Percentiles rank a stretch among this genome's conserved stretches.
Conservation (phyloP, 2,797 vertebrate genomes). For the Mormyrops attenuatus region DNA sequence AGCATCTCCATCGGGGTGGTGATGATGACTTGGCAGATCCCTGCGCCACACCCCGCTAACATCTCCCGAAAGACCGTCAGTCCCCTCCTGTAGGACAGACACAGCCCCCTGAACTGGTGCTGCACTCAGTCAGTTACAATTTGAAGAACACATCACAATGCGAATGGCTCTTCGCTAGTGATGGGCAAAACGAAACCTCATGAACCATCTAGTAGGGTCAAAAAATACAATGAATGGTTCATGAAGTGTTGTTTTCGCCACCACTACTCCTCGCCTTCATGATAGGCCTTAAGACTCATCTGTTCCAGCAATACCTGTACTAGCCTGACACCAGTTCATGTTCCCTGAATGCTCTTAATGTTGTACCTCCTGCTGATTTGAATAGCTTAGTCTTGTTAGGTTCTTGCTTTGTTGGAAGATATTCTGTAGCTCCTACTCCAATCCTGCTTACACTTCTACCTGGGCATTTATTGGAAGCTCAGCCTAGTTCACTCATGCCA, state of each 20-base stretch:
- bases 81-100: conserved; percentile 45
- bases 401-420: background rate
- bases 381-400: background rate
- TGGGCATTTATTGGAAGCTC: background rate
- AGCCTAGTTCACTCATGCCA: background rate
- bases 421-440: background rate
- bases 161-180: background rate
- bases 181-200: background rate
- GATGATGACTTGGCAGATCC: conserved; percentile 72
- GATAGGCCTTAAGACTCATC: background rate
- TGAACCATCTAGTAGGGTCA: background rate
- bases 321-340: background rate
- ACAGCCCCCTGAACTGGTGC: background rate
- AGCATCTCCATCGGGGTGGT: conserved; percentile 83
- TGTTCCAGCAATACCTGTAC: background rate
- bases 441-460: background rate
- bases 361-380: background rate
- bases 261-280: background rate
- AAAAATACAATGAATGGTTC: background rate
- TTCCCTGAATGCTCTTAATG: background rate
- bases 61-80: conserved; percentile 71
- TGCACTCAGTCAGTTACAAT: background rate
- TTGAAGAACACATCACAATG: background rate
- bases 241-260: background rate
- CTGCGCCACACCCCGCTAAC: conserved; percentile 74